These are phyloP conservation scores for Sinosuthora webbiana DNA, from an alignment of 2,113 vertebrate genomes.

Conservation along the genomic window DNA sequence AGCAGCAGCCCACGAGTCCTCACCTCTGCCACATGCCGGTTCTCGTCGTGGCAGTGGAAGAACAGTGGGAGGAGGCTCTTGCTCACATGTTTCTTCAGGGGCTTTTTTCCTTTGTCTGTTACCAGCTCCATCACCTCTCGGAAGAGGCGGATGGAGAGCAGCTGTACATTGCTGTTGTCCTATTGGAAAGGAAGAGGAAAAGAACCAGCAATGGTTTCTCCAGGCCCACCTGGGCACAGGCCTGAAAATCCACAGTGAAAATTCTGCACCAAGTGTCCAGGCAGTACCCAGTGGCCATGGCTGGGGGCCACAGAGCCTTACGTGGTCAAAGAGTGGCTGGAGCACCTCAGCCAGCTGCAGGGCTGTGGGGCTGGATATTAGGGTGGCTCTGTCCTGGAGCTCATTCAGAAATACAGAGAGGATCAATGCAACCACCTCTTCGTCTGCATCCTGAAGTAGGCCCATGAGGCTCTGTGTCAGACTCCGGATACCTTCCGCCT, in stretches of 20 bases:
- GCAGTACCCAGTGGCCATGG: fast-evolving
- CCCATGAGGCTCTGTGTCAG: background rate
- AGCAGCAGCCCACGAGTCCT: fast-evolving
- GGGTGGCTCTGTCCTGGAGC: background rate
- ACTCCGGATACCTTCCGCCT: background rate
- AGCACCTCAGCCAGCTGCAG: background rate
- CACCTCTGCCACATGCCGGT: fast-evolving
- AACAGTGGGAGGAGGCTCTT: background rate
- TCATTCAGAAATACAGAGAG: background rate
- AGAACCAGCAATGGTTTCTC: background rate
- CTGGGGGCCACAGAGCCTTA: background rate
- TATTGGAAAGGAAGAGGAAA: background rate
- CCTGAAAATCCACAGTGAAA: background rate
- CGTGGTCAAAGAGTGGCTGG: background rate
- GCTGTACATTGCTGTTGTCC: background rate
- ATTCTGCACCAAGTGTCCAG: fast-evolving
- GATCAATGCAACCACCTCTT: background rate
- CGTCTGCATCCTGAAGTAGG: background rate
- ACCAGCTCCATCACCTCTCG: background rate
- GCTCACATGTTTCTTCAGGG: background rate
- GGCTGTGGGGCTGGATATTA: background rate
- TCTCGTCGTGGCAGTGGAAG: background rate
- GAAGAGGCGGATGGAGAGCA: background rate
- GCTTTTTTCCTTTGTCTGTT: background rate
- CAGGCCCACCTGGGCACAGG: background rate